Conservation (phyloP, 2,888 invertebrate species). For the Hirtodrosophila duncani region DNA sequence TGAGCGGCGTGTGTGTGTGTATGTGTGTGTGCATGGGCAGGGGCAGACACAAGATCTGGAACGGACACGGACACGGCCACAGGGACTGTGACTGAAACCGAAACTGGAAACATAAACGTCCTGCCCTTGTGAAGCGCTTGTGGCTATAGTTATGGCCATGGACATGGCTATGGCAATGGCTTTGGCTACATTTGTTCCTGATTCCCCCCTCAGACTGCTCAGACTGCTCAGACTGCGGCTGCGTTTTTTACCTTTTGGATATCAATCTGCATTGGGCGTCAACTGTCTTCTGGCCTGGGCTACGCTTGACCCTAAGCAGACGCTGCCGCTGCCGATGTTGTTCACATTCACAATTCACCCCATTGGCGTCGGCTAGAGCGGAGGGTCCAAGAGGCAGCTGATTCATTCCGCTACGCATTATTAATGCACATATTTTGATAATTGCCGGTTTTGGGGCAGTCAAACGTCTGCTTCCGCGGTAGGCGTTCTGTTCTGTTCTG, state of each 20-base stretch:
- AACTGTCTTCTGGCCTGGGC: conserved; percentile 27
- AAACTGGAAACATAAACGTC: too few species aligned
- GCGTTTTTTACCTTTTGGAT: conserved; percentile 29
- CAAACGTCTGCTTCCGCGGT: conserved; percentile 70
- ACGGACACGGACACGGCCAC: too few species aligned
- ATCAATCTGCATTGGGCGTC: conserved; percentile 66
- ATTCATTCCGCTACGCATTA: conserved; percentile 71
- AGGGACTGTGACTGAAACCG: too few species aligned
- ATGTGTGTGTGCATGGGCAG: conserved; percentile 21
- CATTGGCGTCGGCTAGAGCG: conserved; percentile 39
- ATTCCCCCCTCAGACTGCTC: too few species aligned
- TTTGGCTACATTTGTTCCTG: conserved; percentile 37
- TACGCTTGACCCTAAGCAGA: conserved; percentile 29
- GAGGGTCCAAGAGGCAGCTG: conserved; percentile 53
- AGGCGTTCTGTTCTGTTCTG: conserved; percentile 52
- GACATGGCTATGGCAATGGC: conserved; percentile 22
- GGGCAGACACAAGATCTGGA: conserved; percentile 44
- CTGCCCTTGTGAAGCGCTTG: conserved; percentile 54
- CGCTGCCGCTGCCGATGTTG: conserved; percentile 23
- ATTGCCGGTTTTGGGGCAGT: conserved; percentile 72
- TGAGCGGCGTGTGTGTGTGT: conserved; percentile 21
- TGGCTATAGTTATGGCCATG: conserved; percentile 19
- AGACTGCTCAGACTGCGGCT: too few species aligned
- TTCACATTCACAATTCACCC: conserved; percentile 29
- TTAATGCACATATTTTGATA: conserved; percentile 75